Conservation (phyloP, 2,797 vertebrate genomes). For the Basileuterus tristriatus region DNA sequence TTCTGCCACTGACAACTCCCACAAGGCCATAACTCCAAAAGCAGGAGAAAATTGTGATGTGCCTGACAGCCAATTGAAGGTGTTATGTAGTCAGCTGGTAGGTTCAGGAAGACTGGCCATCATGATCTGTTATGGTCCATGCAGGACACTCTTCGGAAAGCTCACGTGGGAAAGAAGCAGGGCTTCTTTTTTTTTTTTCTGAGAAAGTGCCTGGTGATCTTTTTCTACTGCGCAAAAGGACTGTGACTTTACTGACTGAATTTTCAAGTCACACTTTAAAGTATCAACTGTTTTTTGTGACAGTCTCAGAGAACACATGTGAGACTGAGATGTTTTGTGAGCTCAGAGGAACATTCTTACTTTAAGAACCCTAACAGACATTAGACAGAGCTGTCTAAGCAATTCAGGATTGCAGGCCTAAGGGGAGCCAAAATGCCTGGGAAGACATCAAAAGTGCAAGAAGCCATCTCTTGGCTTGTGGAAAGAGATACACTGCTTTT, state of each 20-base stretch:
- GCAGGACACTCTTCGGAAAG: not conserved
- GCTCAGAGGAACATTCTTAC: not conserved
- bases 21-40: not conserved
- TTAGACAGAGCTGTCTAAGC: not conserved
- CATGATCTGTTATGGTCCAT: rapidly evolving
- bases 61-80: not conserved
- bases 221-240: not conserved
- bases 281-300: not conserved
- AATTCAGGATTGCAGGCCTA: not conserved
- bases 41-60: not conserved
- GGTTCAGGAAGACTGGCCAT: not conserved
- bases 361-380: not conserved
- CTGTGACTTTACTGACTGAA: not conserved
- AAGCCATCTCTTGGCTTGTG: not conserved
- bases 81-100: not conserved
- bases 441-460: not conserved
- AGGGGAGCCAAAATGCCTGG: not conserved
- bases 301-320: not conserved
- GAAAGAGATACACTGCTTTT: not conserved
- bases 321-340: not conserved
- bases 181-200: not conserved
- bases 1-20: not conserved
- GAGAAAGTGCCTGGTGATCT: not conserved
- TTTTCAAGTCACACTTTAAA: not conserved
- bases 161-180: not conserved